Evolutionary conservation across 2,888 invertebrate genomes (phyloP), one percentile per base, ranked within the genome.

Genomic region (Drosophila emarginata): DNA sequence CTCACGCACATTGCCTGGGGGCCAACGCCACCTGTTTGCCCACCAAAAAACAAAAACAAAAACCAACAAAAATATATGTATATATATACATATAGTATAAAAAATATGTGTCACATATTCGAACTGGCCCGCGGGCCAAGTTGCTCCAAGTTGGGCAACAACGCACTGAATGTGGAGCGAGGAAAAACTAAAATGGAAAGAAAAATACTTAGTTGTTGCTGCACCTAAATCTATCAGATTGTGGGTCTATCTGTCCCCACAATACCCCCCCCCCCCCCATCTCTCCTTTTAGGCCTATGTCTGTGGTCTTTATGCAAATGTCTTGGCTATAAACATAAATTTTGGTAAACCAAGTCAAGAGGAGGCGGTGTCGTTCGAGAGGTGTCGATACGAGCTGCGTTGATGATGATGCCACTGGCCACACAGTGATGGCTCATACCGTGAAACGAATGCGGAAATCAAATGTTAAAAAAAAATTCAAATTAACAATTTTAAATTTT

Each of bases 241-340:
- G 45, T 45, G 39, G 39, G 32, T 32, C 32, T 32, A 32, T 32
- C 32, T 32, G 4, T 32, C 28, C 28, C 28, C 28, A 28, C 23
- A 23, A 23, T 2, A 7, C 32, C 32, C 32, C 11, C 11, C 11
- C 11, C 0, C 32, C 9, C 32, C 11, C 2, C 4, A 0, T 9
- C 32, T 32, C 39, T 45, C 56, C 45, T 21, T 32, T 32, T 39
- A 32, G 21, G 15, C 32, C 62, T 63, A 60, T 39, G 36, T 37
- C 52, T 62, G 85, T 61, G 69, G 70, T 78, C 71, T 80, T 80
- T 76, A 82, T 80, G 86, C 78, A 82, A 82, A 78, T 77, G 74
- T 67, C 67, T 23, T 39, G 50, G 57, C 53, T 66, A 79, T 70
- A 67, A 72, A 72, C 80, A 80, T 78, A 77, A 76, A 79, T 74